These are phyloP conservation scores for Blomia tropicalis DNA, from an alignment of 2,888 invertebrate species.

Conservation along the genomic window DNA sequence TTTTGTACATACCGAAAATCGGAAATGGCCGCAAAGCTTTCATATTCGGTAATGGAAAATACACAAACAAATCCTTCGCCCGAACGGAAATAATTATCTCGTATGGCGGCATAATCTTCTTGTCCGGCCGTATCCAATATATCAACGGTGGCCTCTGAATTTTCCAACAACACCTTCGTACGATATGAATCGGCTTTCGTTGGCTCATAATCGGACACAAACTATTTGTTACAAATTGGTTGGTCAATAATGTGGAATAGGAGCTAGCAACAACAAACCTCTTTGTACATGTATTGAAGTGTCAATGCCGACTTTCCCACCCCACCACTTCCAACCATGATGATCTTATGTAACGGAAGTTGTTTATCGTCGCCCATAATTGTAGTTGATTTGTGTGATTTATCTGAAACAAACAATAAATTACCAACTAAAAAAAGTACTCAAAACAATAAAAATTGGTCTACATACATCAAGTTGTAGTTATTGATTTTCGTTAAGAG, in stretches of 20 bases:
- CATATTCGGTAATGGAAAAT: constrained; percentile 95
- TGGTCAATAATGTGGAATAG: no score
- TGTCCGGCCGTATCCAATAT: constrained; percentile 90
- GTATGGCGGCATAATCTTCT: constrained; percentile 92
- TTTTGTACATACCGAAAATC: constrained; percentile 59
- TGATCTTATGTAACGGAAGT: constrained; percentile 81
- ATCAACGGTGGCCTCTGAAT: constrained; percentile 97
- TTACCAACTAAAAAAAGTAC: no score
- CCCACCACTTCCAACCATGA: constrained; percentile 99
- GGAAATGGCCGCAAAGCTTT: constrained; percentile 93
- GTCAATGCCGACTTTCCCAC: constrained; percentile 98
- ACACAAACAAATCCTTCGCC: constrained; percentile 99
- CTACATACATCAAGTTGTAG: no score
- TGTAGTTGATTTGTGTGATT: no score
- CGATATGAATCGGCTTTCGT: constrained; percentile 97
- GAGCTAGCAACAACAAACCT: no score
- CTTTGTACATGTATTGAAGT: constrained; percentile 99
- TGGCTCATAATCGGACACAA: constrained; percentile 98
- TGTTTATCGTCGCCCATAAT: neutral
- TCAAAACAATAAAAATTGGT: no score
- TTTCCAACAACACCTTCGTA: constrained; percentile 93
- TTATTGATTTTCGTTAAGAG: no score
- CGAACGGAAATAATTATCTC: constrained; percentile 96
- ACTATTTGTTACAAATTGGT: constrained; percentile 42
- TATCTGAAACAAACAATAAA: no score